phyloP scores from a whole-genome alignment of 92 coral and sea anemone species.

The Montipora capitata region DNA sequence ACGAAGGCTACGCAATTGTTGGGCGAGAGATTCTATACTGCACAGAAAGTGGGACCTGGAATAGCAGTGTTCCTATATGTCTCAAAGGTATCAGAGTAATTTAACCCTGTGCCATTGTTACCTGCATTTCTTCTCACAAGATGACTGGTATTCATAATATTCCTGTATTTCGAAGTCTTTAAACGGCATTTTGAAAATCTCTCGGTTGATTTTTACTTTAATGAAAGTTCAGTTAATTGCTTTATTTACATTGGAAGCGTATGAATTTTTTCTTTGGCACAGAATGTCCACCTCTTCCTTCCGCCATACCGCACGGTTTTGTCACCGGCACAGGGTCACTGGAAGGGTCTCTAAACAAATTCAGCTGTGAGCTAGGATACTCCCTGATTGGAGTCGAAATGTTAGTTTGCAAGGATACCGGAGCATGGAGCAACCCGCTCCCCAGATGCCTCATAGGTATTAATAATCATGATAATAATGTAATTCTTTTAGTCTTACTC shows the following conservation, averaged over 20 bases:
- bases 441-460: conserved; percentile 44
- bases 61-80: conserved; percentile 25
- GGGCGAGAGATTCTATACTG: conserved; percentile 25
- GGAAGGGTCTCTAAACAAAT: conserved; percentile 15
- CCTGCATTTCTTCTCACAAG: not conserved
- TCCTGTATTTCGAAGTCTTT: too few relatives aligned
- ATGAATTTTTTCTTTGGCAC: not conserved
- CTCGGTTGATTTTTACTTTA: too few relatives aligned
- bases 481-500: not conserved
- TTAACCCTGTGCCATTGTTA: not conserved
- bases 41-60: conserved; percentile 37
- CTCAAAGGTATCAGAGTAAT: conserved; percentile 21
- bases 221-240: not conserved
- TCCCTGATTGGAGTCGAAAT: conserved; percentile 29
- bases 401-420: conserved; percentile 28
- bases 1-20: conserved; percentile 16
- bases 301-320: conserved; percentile 23
- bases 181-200: too few relatives aligned
- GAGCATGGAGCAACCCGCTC: conserved; percentile 14
- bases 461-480: not conserved
- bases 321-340: conserved; percentile 38
- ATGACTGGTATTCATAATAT: not conserved
- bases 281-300: conserved; percentile 45
- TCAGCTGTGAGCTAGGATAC: conserved; percentile 37
- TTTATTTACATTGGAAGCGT: too few relatives aligned